phyloP scores from a whole-genome alignment of 2,113 vertebrate species.

The Mus musculus region GRCm39 chr12:71592001-71592500 shows the following conservation, averaged over 20 bases:
- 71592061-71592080: too few relatives aligned
- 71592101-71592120: neutral
- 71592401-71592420: neutral
- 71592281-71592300: neutral
- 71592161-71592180: neutral
- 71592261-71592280: neutral
- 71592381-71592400: neutral
- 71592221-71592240: neutral
- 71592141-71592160: neutral
- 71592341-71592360: too few relatives aligned
- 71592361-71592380: neutral
- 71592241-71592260: neutral
- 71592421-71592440: neutral
- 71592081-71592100: too few relatives aligned
- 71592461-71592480: neutral
- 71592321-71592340: neutral
- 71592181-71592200: neutral
- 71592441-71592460: neutral
- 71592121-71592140: neutral
- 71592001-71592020: neutral
- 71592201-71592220: neutral
- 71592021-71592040: neutral
- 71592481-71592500: neutral
- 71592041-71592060: neutral
- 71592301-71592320: neutral